These are phyloP conservation scores for Gambusia yucatana DNA, from an alignment of 2,797 vertebrate genomes.

Conservation along the genomic window DNA sequence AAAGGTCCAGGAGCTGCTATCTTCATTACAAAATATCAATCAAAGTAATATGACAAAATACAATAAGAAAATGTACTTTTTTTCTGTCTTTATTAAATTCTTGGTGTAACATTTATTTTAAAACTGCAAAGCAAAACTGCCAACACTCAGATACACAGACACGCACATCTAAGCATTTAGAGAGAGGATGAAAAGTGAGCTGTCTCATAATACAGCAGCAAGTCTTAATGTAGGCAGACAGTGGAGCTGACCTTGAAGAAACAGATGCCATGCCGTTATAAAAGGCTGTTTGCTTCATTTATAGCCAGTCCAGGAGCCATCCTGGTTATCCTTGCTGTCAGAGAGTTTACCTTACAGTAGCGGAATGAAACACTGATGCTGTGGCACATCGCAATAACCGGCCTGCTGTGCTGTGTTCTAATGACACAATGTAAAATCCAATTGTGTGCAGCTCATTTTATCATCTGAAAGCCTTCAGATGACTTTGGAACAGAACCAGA, in stretches of 20 bases:
- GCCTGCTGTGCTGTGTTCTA: constrained; percentile 1
- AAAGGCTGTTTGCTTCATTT: constrained; percentile 18
- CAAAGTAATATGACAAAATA: not conserved
- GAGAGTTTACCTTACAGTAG: constrained; percentile 9
- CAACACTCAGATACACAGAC: not conserved
- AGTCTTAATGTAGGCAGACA: constrained; percentile 8
- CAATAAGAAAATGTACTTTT: not conserved
- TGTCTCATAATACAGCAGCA: constrained; percentile 10
- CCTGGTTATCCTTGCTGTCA: constrained; percentile 1
- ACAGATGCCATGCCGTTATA: constrained; percentile 8
- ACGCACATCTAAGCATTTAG: not conserved
- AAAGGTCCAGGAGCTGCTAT: not conserved
- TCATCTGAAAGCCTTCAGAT: constrained; percentile 39
- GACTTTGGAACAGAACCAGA: constrained; percentile 66
- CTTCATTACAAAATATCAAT: not conserved
- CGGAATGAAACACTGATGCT: not conserved
- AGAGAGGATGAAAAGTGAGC: not conserved
- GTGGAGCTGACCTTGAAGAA: constrained; percentile 16
- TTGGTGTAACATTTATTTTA: not conserved
- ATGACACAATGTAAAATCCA: constrained; percentile 8
- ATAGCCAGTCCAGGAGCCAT: constrained; percentile 11
- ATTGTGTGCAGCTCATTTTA: constrained; percentile 17
- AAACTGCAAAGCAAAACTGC: not conserved
- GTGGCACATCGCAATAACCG: constrained; percentile 6
- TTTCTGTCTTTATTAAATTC: not conserved